phyloP scores from a whole-genome alignment of 2,797 vertebrate genomes.

The Alfaro cultratus region DNA sequence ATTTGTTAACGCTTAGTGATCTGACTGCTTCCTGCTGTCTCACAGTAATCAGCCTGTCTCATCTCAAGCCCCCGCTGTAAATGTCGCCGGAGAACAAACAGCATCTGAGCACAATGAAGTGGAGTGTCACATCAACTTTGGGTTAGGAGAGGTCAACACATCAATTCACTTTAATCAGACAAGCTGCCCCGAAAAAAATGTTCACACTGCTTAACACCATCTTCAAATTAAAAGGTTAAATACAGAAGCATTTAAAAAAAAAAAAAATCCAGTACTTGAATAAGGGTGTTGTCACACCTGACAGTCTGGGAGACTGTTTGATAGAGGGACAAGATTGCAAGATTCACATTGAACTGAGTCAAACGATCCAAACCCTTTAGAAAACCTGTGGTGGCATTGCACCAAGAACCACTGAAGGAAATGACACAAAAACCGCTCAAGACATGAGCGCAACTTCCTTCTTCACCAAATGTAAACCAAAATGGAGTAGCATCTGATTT shows the following conservation, averaged over 20 bases:
- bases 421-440: no score
- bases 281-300: not conserved
- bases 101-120: not conserved
- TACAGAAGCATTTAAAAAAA: not conserved
- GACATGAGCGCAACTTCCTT: not conserved
- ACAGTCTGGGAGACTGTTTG: no score
- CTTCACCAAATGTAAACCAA: not conserved
- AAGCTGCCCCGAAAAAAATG: not conserved
- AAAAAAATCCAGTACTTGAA: not conserved
- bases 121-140: not conserved
- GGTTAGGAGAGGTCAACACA: not conserved
- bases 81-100: not conserved
- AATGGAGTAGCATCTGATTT: not conserved
- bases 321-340: no score
- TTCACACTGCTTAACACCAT: not conserved
- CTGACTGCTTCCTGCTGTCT: conserved; percentile 4
- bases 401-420: no score
- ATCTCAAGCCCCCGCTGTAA: conserved; percentile 10
- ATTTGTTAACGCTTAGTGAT: not conserved
- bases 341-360: no score
- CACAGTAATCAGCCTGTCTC: not conserved
- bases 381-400: no score
- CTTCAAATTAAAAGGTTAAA: not conserved
- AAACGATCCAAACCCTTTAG: no score
- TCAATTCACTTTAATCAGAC: not conserved